Base-by-base conservation (phyloP, 64 coral and sea anemone genomes). In the Acropora tenuis region DNA sequence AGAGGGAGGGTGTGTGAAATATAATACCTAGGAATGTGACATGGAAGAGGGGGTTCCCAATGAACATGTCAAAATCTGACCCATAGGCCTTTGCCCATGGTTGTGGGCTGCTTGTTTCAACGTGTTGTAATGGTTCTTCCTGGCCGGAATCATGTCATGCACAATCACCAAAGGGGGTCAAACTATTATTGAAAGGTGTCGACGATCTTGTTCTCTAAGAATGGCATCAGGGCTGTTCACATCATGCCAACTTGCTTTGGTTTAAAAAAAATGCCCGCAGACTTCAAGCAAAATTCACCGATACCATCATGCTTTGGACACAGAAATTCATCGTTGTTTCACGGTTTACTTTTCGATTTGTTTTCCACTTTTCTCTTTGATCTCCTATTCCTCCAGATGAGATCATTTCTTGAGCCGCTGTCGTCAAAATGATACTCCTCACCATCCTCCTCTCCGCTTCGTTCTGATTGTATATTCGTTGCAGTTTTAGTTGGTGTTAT, bases 391-490 rank as follows among this genome's bases (percentile, higher is more conserved):
- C 61, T 45, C 81, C 81, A 84, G 15, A 84, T n/a, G 4, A 84
- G 81, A 16, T 84, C 61, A 43, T 84, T 84, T 68, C 81, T 4
- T 48, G 81, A 84, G 47, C 81, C 81, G 48, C 13, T 68, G 43
- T 84, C 81, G 17, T 84, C 81, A 68, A 84, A 84, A 67, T 84
- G 47, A 59, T 84, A 84, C 10, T 68, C 81, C 13, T 84, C 81
- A 47, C 44, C 66, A 47, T 61, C 81, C 8, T 69, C 81, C 16
- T 84, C 81, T 6, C 69, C 81, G 2, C 81, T 60, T 17, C 59
- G 41, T 8, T 84, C 60, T 68, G 53, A 15, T 6, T 63, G 41
- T 16, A 75, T 41, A 41, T 65, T 82, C 1, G 53, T 16, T 3
- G 53, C 7, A n/a, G 41, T 82, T 65, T 69, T 48, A 41, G 63